Conservation (phyloP, 2,888 invertebrate species). For the Coelogynopora nodosa region DNA sequence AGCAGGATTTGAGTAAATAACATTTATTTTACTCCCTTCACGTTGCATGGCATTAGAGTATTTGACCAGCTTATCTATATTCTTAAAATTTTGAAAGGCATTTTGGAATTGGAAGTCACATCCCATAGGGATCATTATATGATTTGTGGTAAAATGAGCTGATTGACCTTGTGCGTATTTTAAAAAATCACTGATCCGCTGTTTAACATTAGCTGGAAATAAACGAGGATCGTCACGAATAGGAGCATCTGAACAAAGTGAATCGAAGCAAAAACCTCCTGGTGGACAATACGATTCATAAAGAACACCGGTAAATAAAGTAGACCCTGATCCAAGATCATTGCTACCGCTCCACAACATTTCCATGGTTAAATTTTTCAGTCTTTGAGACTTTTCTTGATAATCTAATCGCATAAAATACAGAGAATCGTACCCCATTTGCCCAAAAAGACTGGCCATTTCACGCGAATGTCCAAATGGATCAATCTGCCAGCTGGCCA, state of each 20-base stretch:
- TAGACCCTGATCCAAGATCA: conserved; percentile 13
- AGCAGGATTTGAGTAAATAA: too few species aligned
- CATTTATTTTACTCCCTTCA: too few species aligned
- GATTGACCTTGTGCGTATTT: neutral
- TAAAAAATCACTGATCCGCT: neutral
- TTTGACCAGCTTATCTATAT: too few species aligned
- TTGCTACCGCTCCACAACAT: conserved; percentile 75
- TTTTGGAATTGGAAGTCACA: too few species aligned
- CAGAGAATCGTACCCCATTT: conserved; percentile 82
- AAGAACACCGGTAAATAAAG: conserved; percentile 73
- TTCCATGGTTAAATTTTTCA: conserved; percentile 70
- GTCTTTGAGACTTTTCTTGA: conserved; percentile 71
- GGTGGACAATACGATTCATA: conserved; percentile 81
- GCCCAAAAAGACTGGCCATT: conserved; percentile 70
- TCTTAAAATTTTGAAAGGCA: too few species aligned
- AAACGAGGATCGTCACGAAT: conserved; percentile 76
- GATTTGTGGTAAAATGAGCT: too few species aligned
- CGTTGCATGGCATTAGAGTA: too few species aligned
- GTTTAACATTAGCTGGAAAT: conserved; percentile 74
- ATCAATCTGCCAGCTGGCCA: conserved; percentile 79
- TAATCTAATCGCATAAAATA: conserved; percentile 82
- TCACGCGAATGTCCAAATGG: conserved; percentile 83
- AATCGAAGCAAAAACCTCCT: conserved; percentile 82
- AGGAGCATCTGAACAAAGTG: conserved; percentile 70
- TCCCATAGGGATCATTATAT: too few species aligned